Percentiles rank a stretch among this genome's conserved stretches.
These are phyloP conservation scores for Bombus turneri DNA, from an alignment of 1,140 invertebrate species.

Conservation along the genomic window DNA sequence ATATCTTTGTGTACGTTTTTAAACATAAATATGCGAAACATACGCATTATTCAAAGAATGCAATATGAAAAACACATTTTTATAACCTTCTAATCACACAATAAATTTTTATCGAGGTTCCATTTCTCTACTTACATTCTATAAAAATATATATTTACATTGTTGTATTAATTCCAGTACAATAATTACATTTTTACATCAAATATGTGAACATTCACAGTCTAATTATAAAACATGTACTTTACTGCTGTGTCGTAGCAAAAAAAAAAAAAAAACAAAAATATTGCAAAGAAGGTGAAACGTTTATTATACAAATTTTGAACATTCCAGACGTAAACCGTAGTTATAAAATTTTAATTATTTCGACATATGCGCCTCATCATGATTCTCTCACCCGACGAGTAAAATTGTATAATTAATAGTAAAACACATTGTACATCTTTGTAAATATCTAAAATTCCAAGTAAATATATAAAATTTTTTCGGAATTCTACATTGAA, in stretches of 20 bases:
- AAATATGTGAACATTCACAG: too few species aligned
- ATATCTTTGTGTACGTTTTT: too few species aligned
- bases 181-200: too few species aligned
- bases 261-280: not conserved
- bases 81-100: too few species aligned
- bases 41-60: too few species aligned
- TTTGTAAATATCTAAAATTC: not conserved
- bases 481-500: not conserved
- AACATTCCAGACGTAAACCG: not conserved
- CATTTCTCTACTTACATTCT: too few species aligned
- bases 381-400: not conserved
- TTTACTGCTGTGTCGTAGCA: not conserved
- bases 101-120: too few species aligned
- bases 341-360: not conserved
- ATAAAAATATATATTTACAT: too few species aligned
- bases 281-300: not conserved
- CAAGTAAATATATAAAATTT: not conserved
- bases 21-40: too few species aligned
- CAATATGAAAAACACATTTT: too few species aligned
- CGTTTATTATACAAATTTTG: conserved; percentile 21
- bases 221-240: too few species aligned
- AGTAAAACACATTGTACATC: not conserved
- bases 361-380: not conserved
- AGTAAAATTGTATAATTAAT: not conserved
- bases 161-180: too few species aligned